These are phyloP conservation scores for Macrosteles quadrilineatus DNA, from an alignment of 1,140 invertebrate species.

Conservation along the genomic window DNA sequence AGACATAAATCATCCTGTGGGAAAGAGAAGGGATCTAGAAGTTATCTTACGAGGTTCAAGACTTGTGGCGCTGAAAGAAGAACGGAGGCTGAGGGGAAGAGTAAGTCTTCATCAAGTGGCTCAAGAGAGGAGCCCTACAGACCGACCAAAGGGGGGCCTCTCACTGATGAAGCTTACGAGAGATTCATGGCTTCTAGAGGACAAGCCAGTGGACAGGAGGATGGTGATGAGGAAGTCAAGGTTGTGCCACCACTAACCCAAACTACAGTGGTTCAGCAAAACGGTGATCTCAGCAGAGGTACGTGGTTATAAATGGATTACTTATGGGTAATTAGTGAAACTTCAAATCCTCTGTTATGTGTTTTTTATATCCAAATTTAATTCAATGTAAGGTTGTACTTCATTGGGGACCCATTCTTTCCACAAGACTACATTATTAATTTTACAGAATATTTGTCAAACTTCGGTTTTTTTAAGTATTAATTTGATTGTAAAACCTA, in stretches of 20 bases:
- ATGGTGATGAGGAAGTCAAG: conserved; percentile 38
- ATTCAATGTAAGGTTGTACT: too few species aligned
- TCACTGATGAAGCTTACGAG: too few species aligned
- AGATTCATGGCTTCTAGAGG: not conserved
- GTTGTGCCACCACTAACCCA: not conserved
- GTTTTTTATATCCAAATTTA: too few species aligned
- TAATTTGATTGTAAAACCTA: too few species aligned
- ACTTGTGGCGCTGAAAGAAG: conserved; percentile 58
- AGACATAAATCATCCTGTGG: conserved; percentile 23
- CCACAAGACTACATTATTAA: too few species aligned
- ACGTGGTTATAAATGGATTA: too few species aligned
- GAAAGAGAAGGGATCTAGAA: conserved; percentile 27
- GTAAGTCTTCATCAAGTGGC: not conserved
- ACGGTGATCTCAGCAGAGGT: conserved; percentile 41
- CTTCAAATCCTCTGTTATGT: too few species aligned
- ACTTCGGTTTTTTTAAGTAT: too few species aligned
- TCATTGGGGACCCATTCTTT: too few species aligned
- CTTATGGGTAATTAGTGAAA: too few species aligned
- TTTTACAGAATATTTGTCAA: too few species aligned
- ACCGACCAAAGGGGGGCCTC: not conserved
- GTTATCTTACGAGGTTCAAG: conserved; percentile 55
- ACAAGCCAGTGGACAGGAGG: conserved; percentile 33
- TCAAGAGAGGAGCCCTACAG: not conserved
- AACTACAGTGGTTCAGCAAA: not conserved
- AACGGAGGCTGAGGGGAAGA: conserved; percentile 32